phyloP scores from a whole-genome alignment of 2,797 vertebrate genomes.

The Vespertilio murinus region DNA sequence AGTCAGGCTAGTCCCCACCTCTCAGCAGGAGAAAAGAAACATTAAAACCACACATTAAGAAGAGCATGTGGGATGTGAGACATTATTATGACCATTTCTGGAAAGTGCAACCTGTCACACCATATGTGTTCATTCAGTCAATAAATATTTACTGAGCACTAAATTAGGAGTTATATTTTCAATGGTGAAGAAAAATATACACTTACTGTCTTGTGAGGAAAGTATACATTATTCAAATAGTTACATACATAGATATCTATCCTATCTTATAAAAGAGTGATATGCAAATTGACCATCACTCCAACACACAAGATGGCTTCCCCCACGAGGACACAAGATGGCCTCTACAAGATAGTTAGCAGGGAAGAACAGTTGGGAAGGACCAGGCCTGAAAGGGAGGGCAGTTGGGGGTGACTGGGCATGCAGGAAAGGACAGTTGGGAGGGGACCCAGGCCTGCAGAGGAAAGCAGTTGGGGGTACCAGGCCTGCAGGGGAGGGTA shows the following conservation, averaged over 20 bases:
- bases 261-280: no score
- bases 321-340: no score
- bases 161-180: slow-evolving; percentile 13
- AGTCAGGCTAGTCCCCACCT: background rate
- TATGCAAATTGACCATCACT: no score
- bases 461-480: no score
- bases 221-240: background rate
- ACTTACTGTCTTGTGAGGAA: background rate
- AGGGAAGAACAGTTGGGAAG: no score
- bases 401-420: no score
- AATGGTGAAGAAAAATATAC: background rate
- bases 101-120: background rate
- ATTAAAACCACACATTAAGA: slow-evolving; percentile 5
- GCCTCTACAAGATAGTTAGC: no score
- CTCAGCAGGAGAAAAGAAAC: background rate
- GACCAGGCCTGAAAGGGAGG: no score
- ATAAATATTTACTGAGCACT: background rate
- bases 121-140: background rate
- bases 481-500: no score
- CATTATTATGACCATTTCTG: background rate
- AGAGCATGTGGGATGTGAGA: background rate
- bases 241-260: background rate
- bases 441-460: no score
- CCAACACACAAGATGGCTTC: no score
- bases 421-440: no score